A percentile compares a stretch with the other conserved stretches of the same genome.
These are phyloP conservation scores for Callimico goeldii DNA, from an alignment of 2,797 vertebrate species.

Conservation along the genomic window DNA sequence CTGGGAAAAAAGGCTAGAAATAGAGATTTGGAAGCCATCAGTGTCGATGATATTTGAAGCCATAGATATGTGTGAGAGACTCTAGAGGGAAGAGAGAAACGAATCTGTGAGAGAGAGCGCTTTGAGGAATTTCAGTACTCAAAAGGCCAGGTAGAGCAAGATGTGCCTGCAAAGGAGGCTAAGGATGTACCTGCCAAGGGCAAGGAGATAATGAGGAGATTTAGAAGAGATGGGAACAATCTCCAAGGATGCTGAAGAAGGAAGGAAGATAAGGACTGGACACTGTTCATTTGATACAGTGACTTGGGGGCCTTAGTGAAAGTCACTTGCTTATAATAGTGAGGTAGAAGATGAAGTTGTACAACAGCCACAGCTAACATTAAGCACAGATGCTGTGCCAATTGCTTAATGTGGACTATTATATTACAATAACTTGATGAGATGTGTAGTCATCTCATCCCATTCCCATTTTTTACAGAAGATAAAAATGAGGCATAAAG, in stretches of 20 bases:
- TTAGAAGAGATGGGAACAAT: not conserved
- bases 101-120: not conserved
- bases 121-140: not conserved
- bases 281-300: not conserved
- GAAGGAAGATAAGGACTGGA: not conserved
- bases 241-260: not conserved
- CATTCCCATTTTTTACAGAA: not conserved
- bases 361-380: not conserved
- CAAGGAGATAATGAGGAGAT: not conserved
- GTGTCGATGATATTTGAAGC: not conserved
- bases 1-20: not conserved
- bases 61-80: not conserved
- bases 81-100: not conserved
- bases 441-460: not conserved
- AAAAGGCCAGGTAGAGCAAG: not conserved
- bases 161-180: not conserved
- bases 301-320: not conserved
- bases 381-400: not conserved
- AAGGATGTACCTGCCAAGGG: not conserved
- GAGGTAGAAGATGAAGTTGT: not conserved
- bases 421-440: not conserved
- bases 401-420: not conserved
- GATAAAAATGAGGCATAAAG: not conserved
- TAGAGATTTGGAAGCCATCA: not conserved
- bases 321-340: not conserved